Evolutionary conservation across 1,140 invertebrate genomes (phyloP).

Genomic region (Chymomyza costata): DNA sequence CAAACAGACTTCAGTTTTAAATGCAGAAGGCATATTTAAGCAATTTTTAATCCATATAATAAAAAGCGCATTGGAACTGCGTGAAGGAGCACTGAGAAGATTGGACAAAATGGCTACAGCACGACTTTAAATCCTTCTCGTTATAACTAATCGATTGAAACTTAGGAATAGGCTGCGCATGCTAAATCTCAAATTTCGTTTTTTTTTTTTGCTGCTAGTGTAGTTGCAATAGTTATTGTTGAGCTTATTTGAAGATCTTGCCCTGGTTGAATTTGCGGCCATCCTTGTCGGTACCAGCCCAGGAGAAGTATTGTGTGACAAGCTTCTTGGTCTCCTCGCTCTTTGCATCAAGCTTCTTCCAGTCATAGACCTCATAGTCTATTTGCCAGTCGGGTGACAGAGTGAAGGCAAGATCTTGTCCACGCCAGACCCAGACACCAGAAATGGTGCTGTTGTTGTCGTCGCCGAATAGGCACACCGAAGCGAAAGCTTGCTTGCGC

Average conservation of each 20-base stretch:
- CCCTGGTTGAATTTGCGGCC: constrained; percentile 98
- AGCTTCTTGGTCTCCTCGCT: constrained; percentile 90
- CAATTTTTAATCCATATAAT: too few species aligned
- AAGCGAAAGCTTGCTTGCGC: constrained; percentile 96
- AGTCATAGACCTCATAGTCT: constrained; percentile 97
- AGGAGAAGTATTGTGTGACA: constrained; percentile 94
- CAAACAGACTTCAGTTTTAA: constrained; percentile 41
- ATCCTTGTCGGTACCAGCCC: constrained; percentile 90
- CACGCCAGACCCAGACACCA: constrained; percentile 97
- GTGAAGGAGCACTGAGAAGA: constrained; percentile 33
- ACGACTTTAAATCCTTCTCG: constrained; percentile 30
- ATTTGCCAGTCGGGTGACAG: constrained; percentile 94
- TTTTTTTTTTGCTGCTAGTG: constrained; percentile 21
- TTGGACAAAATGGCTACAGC: constrained; percentile 27
- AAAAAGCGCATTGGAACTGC: too few species aligned
- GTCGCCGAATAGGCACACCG: constrained; percentile 93
- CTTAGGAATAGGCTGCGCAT: constrained; percentile 45
- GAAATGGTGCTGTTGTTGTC: constrained; percentile 96
- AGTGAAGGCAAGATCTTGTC: constrained; percentile 93
- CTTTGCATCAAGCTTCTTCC: constrained; percentile 94
- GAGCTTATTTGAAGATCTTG: constrained; percentile 98
- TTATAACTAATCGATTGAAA: constrained; percentile 54
- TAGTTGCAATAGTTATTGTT: constrained; percentile 7
- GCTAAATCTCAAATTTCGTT: constrained; percentile 46
- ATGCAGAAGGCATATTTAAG: constrained; percentile 35